These are phyloP conservation scores for Diploscapter pachys DNA, from an alignment of 1,140 invertebrate species.

Conservation along the genomic window DNA sequence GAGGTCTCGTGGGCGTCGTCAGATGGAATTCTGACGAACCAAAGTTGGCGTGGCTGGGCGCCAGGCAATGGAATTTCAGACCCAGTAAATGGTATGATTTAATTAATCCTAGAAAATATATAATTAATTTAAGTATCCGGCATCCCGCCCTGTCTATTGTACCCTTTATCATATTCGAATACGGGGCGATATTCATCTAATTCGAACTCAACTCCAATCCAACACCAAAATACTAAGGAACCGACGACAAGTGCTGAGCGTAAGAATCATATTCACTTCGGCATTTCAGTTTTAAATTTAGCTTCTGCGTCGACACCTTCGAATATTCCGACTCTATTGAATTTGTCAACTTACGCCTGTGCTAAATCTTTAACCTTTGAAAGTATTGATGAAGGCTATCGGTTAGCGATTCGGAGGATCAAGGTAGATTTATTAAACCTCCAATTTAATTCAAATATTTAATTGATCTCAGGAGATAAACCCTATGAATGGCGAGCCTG, in stretches of 20 bases:
- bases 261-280: no score
- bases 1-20: constrained; percentile 16
- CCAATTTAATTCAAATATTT: neutral
- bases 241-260: no score
- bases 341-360: constrained; percentile 17
- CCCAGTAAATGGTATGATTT: neutral
- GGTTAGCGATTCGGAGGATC: no score
- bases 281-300: no score
- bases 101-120: neutral
- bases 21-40: constrained; percentile 6
- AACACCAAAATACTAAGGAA: no score
- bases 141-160: constrained; percentile 8
- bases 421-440: no score
- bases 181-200: no score
- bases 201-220: no score
- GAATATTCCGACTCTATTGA: constrained; percentile 11
- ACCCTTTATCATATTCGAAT: neutral
- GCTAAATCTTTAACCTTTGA: constrained; percentile 21
- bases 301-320: neutral
- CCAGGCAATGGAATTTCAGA: neutral
- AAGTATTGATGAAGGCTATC: constrained; percentile 22
- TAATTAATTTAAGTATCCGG: constrained; percentile 1
- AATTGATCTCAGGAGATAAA: neutral
- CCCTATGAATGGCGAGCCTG: neutral
- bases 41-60: constrained; percentile 18